Conservation (phyloP, 2,888 invertebrate genomes). For the Selenia dentaria region DNA sequence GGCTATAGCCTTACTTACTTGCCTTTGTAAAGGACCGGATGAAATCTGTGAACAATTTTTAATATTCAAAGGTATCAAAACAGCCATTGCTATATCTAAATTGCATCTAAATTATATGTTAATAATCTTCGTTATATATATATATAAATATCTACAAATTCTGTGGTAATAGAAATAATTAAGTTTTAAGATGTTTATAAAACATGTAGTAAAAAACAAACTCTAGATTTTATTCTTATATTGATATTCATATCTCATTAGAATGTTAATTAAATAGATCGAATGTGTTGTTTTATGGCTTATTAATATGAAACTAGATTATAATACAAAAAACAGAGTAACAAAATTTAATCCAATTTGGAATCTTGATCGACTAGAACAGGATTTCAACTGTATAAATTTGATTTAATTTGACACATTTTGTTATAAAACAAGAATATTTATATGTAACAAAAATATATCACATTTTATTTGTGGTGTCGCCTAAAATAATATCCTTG, state of each 20-base stretch:
- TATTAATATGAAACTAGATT: slow-evolving; percentile 9
- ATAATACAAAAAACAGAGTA: neutral
- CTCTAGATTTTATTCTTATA: too few relatives aligned
- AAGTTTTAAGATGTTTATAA: too few relatives aligned
- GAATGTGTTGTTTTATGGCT: slow-evolving; percentile 9
- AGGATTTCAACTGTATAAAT: slow-evolving; percentile 14
- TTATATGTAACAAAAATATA: neutral
- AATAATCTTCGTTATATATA: too few relatives aligned
- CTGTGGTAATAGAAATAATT: too few relatives aligned
- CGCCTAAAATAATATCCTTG: slow-evolving; percentile 13
- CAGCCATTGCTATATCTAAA: too few relatives aligned
- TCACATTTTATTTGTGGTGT: neutral
- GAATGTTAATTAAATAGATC: neutral
- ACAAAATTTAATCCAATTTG: neutral
- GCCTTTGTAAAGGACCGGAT: too few relatives aligned
- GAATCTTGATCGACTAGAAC: slow-evolving; percentile 6
- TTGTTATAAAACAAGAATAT: slow-evolving; percentile 9
- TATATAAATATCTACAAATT: too few relatives aligned
- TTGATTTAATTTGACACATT: slow-evolving; percentile 11
- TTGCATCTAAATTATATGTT: too few relatives aligned
- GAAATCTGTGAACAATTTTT: too few relatives aligned
- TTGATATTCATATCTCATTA: neutral
- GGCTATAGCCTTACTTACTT: too few relatives aligned
- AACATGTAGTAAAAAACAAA: too few relatives aligned
- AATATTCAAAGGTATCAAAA: too few relatives aligned